These are phyloP conservation scores for Itoplectis maculator DNA, from an alignment of 2,888 invertebrate species.

Conservation along the genomic window DNA sequence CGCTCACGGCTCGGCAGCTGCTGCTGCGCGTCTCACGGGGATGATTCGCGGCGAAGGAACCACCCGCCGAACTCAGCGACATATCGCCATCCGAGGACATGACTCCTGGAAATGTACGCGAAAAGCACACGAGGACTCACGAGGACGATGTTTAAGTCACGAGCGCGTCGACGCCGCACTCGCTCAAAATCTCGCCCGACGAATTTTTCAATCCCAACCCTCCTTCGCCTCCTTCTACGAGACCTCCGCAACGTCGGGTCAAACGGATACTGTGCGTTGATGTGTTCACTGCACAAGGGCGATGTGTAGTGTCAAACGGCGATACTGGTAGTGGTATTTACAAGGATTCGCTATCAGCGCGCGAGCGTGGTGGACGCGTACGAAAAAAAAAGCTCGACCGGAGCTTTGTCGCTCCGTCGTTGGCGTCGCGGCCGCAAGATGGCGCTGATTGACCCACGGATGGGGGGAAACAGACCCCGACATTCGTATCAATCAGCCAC, in stretches of 20 bases:
- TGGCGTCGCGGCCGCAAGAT: background rate
- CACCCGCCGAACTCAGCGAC: conserved; percentile 53
- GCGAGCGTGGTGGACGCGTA: background rate
- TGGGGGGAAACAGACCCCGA: background rate
- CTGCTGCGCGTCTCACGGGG: conserved; percentile 40
- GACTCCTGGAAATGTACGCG: background rate
- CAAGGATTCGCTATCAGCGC: conserved; percentile 1
- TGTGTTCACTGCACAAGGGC: conserved; percentile 6
- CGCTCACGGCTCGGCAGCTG: conserved; percentile 70
- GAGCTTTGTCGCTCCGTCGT: background rate
- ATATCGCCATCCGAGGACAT: conserved; percentile 67
- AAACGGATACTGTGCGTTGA: conserved; percentile 31
- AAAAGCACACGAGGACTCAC: too few species aligned
- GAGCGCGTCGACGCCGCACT: background rate
- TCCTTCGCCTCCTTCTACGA: conserved; percentile 42
- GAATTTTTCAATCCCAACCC: conserved; percentile 18
- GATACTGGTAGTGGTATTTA: conserved; percentile 31
- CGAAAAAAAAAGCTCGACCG: conserved; percentile 5
- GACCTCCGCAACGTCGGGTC: conserved; percentile 47
- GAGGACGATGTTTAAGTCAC: background rate
- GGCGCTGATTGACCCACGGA: conserved; percentile 4
- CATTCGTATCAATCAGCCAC: conserved; percentile 10
- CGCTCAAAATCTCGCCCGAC: background rate
- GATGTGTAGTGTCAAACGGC: conserved; percentile 58
- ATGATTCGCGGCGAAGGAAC: conserved; percentile 31